These are phyloP conservation scores for Oxyura jamaicensis DNA, from an alignment of 2,113 vertebrate species.

Conservation along the genomic window DNA sequence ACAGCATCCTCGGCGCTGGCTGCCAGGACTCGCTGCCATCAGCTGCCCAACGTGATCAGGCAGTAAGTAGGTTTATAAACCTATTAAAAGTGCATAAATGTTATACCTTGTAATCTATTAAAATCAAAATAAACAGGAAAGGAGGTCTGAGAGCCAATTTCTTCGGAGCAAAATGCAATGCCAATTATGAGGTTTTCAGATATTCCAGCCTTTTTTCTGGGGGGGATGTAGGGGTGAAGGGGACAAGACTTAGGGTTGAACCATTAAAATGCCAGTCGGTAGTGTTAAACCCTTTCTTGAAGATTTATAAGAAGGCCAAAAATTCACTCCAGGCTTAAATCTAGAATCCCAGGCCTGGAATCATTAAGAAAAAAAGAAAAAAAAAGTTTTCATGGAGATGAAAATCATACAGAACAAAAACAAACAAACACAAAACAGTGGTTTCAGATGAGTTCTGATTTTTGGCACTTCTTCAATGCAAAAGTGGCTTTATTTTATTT, in stretches of 20 bases:
- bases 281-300: constrained; percentile 26
- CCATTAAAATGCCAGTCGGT: constrained; percentile 48
- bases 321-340: constrained; percentile 25
- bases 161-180: constrained; percentile 11
- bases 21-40: constrained; percentile 33
- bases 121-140: constrained; percentile 51
- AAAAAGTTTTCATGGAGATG: not conserved
- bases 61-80: constrained; percentile 43
- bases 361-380: not conserved
- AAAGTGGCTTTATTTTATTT: not conserved
- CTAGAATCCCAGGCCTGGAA: not conserved
- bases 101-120: constrained; percentile 41
- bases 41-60: not conserved
- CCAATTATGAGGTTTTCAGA: constrained; percentile 2
- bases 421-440: not conserved
- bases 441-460: not conserved
- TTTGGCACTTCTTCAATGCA: not conserved
- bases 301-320: constrained; percentile 1
- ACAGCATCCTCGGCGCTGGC: not conserved
- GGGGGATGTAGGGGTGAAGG: too few species aligned
- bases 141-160: not conserved
- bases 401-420: not conserved
- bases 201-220: not conserved
- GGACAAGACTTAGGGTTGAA: not conserved
- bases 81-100: constrained; percentile 24